Evolutionary conservation across 2,113 vertebrate species (phyloP).

Genomic region (Psittacara wagleri): DNA sequence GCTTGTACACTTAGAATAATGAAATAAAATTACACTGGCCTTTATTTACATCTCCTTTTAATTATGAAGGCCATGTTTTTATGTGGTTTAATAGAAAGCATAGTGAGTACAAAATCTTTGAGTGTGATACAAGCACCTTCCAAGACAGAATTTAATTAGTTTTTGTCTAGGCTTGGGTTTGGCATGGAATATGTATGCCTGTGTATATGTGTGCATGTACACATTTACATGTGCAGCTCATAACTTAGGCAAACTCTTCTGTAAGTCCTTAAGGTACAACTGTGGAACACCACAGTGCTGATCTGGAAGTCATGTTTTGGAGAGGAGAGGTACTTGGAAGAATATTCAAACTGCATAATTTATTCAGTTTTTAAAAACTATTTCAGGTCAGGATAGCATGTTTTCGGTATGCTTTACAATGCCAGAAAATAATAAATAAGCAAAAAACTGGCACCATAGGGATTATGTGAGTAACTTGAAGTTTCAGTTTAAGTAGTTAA

Average conservation of each 20-base stretch:
- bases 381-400: neutral
- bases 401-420: neutral
- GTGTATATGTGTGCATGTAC: neutral
- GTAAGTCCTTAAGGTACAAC: neutral
- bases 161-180: neutral
- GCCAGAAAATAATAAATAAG: neutral
- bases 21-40: neutral
- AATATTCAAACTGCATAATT: neutral
- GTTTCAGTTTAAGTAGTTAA: neutral
- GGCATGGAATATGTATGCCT: neutral
- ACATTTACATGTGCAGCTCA: neutral
- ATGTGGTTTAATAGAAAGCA: neutral
- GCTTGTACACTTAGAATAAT: neutral
- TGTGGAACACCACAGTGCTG: neutral
- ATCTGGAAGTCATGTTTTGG: neutral
- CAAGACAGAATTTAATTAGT: neutral
- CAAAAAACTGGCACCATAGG: fast-evolving
- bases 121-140: neutral
- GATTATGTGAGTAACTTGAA: neutral
- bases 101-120: neutral
- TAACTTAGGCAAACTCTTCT: neutral
- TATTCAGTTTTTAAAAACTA: neutral
- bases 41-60: neutral
- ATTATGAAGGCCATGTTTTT: neutral
- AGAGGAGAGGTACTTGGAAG: neutral